Evolutionary conservation across 1,140 invertebrate genomes (phyloP).

Genomic region (Chionoecetes opilio): DNA sequence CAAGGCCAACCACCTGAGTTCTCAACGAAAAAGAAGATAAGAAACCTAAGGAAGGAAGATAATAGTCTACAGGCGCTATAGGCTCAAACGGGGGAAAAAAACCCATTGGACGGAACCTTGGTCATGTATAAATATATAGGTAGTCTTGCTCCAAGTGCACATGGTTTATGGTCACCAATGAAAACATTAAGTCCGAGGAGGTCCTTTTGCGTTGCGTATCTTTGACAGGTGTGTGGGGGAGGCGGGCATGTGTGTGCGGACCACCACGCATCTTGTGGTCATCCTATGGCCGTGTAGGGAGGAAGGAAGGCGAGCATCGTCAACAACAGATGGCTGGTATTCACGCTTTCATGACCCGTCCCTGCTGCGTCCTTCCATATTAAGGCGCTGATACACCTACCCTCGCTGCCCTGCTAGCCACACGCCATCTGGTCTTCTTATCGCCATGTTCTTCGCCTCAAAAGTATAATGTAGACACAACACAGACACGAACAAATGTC

Average conservation of each 20-base stretch:
- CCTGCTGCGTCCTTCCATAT: background rate
- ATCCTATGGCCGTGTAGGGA: background rate
- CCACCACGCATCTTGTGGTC: background rate
- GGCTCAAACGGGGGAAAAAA: no score
- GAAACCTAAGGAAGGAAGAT: no score
- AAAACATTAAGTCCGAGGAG: background rate
- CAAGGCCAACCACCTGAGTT: no score
- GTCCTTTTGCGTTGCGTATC: background rate
- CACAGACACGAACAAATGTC: background rate
- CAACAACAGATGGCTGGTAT: conserved; percentile 8
- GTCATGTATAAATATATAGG: background rate
- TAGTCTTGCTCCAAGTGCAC: no score
- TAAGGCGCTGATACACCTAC: background rate
- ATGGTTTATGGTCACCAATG: background rate
- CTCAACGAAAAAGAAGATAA: no score
- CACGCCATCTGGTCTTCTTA: background rate
- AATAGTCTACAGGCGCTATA: no score
- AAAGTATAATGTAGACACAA: background rate
- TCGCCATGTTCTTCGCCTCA: background rate
- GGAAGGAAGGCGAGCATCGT: background rate
- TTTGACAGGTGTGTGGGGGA: background rate
- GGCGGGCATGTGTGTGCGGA: background rate
- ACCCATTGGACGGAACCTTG: background rate
- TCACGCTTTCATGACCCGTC: background rate
- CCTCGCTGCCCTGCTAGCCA: background rate